Base-by-base conservation (phyloP, 2,113 vertebrate genomes). In the Formicarius rufipectus region DNA sequence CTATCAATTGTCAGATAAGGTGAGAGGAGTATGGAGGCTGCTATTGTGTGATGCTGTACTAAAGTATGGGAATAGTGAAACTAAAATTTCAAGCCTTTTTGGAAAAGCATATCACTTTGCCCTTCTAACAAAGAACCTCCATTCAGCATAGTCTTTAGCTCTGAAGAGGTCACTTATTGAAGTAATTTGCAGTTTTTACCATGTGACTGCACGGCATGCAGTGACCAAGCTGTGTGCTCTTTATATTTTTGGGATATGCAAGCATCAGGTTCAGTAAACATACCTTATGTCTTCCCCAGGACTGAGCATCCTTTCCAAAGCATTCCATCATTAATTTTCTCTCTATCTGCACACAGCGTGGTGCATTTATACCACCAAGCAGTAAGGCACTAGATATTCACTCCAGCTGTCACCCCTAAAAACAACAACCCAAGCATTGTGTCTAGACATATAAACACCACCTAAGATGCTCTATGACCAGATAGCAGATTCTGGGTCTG, bases 311-410 rank as follows among this genome's bases (percentile, higher is more conserved):
- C 23, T 74, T 80, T 83, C 49, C 42, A 37, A 72, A 67, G 37
- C 12, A 73, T 17, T 14, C 20, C 14, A 3, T 69, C 6, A 0
- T 56, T 73, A 13, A 53, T 89, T 87, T 79, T 13, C 21, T 82
- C 37, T 40, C 53, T 58, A 6, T 0, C 0, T 2, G 2, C 15
- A 22, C 16, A 19, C 19, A 59, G 47, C 21, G 80, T 40, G 44
- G 9, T 14, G 9, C 6, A 8, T n/a, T 81, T 82, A 10, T 22
- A 20, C 15, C 24, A 25, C 23, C 6, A 24, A 9, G 27, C 35
- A 37, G 11, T 50, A 25, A 53, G 45, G 31, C 27, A 14, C 6
- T 31, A 53, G 10, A 18, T 24, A 8, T 67, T 64, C 19, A 15
- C 3, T 76, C 19, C 3, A 33, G 20, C 50, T 35, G 22, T 67